phyloP scores from a whole-genome alignment of 2,888 invertebrate genomes.

The Cataglyphis altisquamis region DNA sequence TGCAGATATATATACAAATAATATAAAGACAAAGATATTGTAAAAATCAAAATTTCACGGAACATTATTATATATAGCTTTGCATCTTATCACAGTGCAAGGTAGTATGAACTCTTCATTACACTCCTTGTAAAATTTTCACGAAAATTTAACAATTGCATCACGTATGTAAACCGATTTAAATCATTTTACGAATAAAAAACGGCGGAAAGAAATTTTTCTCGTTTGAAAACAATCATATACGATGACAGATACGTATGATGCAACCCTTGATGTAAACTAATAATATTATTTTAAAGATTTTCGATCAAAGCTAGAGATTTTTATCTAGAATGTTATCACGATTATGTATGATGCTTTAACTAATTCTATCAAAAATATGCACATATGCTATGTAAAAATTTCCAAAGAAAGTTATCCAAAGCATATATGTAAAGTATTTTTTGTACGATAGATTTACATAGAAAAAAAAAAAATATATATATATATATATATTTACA shows the following conservation, averaged over 20 bases:
- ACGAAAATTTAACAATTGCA: too few species aligned
- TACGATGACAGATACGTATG: too few species aligned
- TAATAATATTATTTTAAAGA: not conserved
- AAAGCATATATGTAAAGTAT: not conserved
- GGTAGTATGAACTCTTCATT: too few species aligned
- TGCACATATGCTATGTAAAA: not conserved
- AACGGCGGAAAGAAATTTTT: too few species aligned
- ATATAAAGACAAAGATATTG: not conserved
- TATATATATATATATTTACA: not conserved
- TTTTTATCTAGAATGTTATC: not conserved
- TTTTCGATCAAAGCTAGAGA: not conserved
- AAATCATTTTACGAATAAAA: too few species aligned
- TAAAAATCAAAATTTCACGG: not conserved
- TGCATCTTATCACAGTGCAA: not conserved
- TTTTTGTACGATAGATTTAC: not conserved
- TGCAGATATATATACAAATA: conserved; percentile 75
- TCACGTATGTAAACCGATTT: too few species aligned
- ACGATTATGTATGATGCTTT: not conserved
- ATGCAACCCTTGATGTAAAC: too few species aligned
- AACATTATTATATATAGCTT: not conserved
- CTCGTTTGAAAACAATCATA: too few species aligned
- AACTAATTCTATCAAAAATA: not conserved
- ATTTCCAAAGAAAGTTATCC: not conserved
- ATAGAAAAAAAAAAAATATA: not conserved
- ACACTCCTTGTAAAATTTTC: too few species aligned